Evolutionary conservation across 2,113 vertebrate genomes (phyloP), one percentile per base, ranked within the genome.

Genomic region (Chascanopsetta lugubris): DNA sequence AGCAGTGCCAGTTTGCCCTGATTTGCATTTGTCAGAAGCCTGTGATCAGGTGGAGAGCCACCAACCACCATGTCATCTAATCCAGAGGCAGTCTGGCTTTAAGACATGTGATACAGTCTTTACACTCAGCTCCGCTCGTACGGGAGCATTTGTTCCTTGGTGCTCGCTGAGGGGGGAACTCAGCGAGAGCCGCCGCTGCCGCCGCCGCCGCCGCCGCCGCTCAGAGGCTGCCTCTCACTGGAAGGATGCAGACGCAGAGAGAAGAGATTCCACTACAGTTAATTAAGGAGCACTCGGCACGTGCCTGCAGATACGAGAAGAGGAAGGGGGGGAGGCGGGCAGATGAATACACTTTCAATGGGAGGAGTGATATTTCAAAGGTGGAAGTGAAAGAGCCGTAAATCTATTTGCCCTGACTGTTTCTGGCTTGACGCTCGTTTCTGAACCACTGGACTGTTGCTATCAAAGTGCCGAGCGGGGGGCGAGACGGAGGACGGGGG

Each of bases 331-430:
- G n/a, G n/a, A n/a, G n/a, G 85, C 91, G 42, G 51, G 84, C 87
- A 36, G n/a, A 88, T 90, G 72, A 46, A 80, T 91, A 86, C 91
- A 61, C 79, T 75, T 90, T 85, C 90, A 59, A 90, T 88, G 83
- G 88, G 65, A 80, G 91, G 88, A 89, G 92, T 88, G 91, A 92
- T 90, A 86, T 92, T 94, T 92, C 92, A 92, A 91, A 94, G 92
- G 93, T 93, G 94, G 94, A 93, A 94, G 40, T 94, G 94, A 95
- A 90, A 93, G 67, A 92, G 93, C 87, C 93, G 91, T 91, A 89
- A 88, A 92, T 91, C 92, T 88, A 76, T 93, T 92, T 94, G 90
- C n/a, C n/a, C n/a, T n/a, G n/a, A n/a, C 88, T 91, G 90, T 93
- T 89, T 89, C 89, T 77, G 77, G 86, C 81, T 89, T 82, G 88